Evolutionary conservation across 1,140 invertebrate genomes (phyloP), one percentile per base, ranked within the genome.

Genomic region (Pogonomyrmex barbatus): DNA sequence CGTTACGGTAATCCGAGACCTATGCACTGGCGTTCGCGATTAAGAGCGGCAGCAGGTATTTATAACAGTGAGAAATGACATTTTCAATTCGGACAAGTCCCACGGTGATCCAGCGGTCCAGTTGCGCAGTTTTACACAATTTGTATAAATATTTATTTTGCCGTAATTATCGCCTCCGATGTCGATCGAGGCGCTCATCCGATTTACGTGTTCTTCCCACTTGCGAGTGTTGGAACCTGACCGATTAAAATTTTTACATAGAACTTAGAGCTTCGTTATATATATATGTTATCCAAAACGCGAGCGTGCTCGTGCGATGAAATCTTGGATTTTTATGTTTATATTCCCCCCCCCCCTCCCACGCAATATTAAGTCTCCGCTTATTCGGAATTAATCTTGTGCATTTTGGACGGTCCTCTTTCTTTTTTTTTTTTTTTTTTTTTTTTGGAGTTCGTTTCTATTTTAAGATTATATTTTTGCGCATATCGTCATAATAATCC

Each of bases 111-210:
- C 30, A 70, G 67, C 50, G 50, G 42, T 42, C 30, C 36, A 68
- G 30, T 84, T 54, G 58, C 75, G 45, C 84, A 24, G 45, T 76
- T 89, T 75, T 42, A 47, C 39, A 58, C 58, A 89, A 89, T 89
- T 88, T 76, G 88, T 89, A 89, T 71, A 89, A 89, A 89, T 89
- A 50, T 83, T 54, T 86, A 81, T 77, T 89, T 89, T 82, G n/a
- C 33, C 62, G 63, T 33, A 65, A 65, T 65, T 42, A 10, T 1
- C 8, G 30, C 33, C 24, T 82, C 6, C 14, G 62, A 84, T 33
- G 9, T 73, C 47, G 10, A 52, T 83, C 56, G 47, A 81, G 33
- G 60, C 10, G 60, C 10, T 68, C 14, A 33, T 50, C 45, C 39
- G 24, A 33, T 50, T 24, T 65, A 50, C 17, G 33, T 47, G 45